Evolutionary conservation across 2,888 invertebrate species (phyloP).

Genomic region (Conops quadrifasciatus): DNA sequence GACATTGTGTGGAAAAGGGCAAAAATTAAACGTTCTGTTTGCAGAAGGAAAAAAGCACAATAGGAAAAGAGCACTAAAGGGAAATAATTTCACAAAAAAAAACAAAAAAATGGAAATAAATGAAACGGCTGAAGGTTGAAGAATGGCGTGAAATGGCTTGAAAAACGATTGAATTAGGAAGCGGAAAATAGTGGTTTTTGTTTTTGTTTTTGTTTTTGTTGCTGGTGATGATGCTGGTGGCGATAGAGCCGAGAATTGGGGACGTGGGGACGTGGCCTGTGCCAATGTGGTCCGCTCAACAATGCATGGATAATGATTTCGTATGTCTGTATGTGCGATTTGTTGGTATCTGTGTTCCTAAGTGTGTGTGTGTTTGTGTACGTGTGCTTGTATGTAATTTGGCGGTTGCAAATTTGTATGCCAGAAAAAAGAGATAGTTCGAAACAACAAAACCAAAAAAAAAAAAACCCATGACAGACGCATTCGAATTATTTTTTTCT

Average conservation of each 20-base stretch:
- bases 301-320: background rate
- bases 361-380: background rate
- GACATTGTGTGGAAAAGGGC: background rate
- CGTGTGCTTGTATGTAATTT: background rate
- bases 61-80: background rate
- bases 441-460: too few species aligned
- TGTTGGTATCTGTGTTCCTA: background rate
- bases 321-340: background rate
- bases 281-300: background rate
- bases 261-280: background rate
- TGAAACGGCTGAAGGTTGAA: too few species aligned
- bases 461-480: too few species aligned
- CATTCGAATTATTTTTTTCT: too few species aligned
- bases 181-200: background rate
- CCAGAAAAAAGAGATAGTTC: too few species aligned
- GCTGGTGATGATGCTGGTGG: background rate
- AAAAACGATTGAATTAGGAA: conserved; percentile 20
- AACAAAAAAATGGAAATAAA: background rate
- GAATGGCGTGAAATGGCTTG: conserved; percentile 29
- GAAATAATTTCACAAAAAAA: background rate
- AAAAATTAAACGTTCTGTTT: conserved; percentile 25
- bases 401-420: background rate
- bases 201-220: too few species aligned
- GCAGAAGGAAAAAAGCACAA: background rate
- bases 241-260: background rate